phyloP scores from a whole-genome alignment of 2,888 invertebrate species.

The Hyposoter dolosus region DNA sequence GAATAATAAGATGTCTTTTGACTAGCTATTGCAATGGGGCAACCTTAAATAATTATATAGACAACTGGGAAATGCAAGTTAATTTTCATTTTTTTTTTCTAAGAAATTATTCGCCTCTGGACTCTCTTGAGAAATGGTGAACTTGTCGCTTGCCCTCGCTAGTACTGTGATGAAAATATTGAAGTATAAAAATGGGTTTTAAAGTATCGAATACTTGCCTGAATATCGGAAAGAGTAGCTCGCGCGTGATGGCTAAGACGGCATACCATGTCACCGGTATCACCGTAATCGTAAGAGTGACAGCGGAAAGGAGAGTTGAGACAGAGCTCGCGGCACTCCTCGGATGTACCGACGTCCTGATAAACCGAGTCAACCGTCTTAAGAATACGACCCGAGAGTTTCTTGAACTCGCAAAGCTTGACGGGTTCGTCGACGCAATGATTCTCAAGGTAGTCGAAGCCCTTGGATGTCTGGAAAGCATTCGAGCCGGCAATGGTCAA shows the following conservation, averaged over 20 bases:
- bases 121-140: background rate
- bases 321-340: constrained; percentile 95
- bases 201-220: constrained; percentile 86
- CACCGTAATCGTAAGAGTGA: constrained; percentile 97
- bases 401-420: constrained; percentile 97
- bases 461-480: constrained; percentile 88
- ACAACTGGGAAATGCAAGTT: background rate
- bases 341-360: constrained; percentile 94
- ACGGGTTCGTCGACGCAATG: constrained; percentile 98
- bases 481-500: constrained; percentile 94
- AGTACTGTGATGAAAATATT: background rate
- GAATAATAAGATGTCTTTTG: no score
- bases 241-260: constrained; percentile 96
- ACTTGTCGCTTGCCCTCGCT: no score
- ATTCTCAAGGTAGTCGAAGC: constrained; percentile 94
- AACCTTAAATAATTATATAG: no score
- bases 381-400: constrained; percentile 93
- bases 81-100: background rate
- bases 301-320: constrained; percentile 94
- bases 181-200: background rate
- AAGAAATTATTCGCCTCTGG: background rate
- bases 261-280: constrained; percentile 97
- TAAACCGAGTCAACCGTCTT: constrained; percentile 98
- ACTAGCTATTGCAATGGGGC: no score
- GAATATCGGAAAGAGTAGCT: constrained; percentile 94